Base-by-base conservation (phyloP, 2,888 invertebrate genomes). In the Tribolium freemani region DNA sequence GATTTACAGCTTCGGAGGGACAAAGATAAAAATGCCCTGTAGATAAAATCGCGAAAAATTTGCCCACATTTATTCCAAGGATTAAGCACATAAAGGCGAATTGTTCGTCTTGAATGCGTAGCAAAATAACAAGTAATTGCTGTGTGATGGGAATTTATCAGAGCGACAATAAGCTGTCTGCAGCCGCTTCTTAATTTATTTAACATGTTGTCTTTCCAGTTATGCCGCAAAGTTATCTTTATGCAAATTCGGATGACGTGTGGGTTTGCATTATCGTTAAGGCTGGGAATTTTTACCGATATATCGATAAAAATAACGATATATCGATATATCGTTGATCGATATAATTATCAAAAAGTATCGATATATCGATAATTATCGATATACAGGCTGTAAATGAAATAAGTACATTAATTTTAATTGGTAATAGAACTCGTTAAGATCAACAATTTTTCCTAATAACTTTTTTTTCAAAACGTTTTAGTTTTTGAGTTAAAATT, bases 61-160 rank as follows among this genome's bases (percentile, higher is more conserved):
- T 38, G 13, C 13, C 13, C 5, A 13, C 31, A 57, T 57, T 38
- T 38, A 10, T 31, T n/a, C 13, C 10, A 53, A 11, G 50, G 53
- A 64, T 64, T 64, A 64, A 64, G 11, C 45, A 8, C 53, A 50
- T 48, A 20, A 61, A 44, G 51, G 53, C 13, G 38, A 64, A 20
- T 13, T 63, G 50, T 13, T 63, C 38, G 51, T 63, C 48, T 48
- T 3, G 16, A 63, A 63, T 20, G 53, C 54, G 64, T 38, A 54
- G 53, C 64, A 53, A 64, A 38, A 64, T 64, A 53, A 44, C 53
- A 21, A 30, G 20, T 64, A 53, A 64, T 64, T 64, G 64, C 44
- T 64, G 54, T 26, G 21, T 48, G 54, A 45, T 26, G 26, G 45
- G 38, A 54, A 64, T 64, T 56, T 64, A 63, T 53, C 30, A 38